A percentile compares a stretch with the other conserved stretches of the same genome.
Conservation (phyloP, 1,140 invertebrate genomes). For the Temnothorax curvispinosus region DNA sequence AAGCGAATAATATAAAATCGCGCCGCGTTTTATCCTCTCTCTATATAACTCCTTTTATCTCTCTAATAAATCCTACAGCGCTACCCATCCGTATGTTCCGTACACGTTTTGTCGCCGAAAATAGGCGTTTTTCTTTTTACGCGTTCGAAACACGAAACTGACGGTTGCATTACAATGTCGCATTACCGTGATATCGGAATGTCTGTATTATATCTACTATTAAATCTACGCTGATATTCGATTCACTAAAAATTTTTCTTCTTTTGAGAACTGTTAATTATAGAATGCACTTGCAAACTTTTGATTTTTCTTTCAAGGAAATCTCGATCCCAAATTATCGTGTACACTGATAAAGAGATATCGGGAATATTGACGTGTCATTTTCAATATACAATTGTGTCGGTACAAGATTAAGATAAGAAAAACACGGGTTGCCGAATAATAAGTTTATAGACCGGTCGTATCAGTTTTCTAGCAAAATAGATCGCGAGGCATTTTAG, state of each 20-base stretch:
- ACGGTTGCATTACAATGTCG: background rate
- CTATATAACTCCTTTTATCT: background rate
- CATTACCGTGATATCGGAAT: background rate
- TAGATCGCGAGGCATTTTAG: background rate
- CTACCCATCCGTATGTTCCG: background rate
- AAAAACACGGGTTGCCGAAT: no score
- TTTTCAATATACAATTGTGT: background rate
- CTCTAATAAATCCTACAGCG: background rate
- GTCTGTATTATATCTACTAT: background rate
- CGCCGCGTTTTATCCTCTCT: background rate
- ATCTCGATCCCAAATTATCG: background rate
- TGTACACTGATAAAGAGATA: background rate
- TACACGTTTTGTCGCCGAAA: background rate
- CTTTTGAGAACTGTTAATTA: background rate
- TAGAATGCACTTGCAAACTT: background rate
- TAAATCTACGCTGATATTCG: background rate
- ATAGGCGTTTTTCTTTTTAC: background rate
- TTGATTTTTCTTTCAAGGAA: background rate
- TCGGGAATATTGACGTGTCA: background rate
- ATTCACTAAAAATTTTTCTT: background rate
- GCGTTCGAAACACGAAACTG: background rate
- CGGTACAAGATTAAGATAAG: conserved; percentile 13
- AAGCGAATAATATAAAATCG: conserved; percentile 9
- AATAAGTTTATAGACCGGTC: background rate
- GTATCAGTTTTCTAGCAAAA: background rate